Percentiles rank a stretch among this genome's conserved stretches.
phyloP scores from a whole-genome alignment of 2,113 vertebrate genomes.

The Sinocyclocheilus grahami region DNA sequence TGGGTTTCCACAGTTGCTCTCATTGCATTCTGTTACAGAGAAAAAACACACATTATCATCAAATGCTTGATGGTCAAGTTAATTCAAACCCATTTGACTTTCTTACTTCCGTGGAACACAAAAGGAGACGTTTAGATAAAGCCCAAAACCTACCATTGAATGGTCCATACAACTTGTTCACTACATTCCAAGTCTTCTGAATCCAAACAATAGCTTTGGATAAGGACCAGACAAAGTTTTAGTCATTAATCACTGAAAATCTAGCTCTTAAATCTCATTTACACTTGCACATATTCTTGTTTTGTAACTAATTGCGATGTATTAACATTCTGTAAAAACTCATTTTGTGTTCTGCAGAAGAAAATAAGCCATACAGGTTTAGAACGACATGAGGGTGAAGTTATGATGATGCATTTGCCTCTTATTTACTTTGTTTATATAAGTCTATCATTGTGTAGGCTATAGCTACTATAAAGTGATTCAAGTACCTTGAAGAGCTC shows the following conservation, averaged over 20 bases:
- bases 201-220: background rate
- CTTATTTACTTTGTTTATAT: background rate
- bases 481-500: conserved; percentile 94
- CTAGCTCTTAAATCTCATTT: background rate
- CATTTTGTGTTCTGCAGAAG: background rate
- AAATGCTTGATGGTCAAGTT: background rate
- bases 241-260: background rate
- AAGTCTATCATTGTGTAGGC: background rate
- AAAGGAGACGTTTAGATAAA: background rate
- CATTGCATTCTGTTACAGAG: conserved; percentile 89
- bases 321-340: background rate
- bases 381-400: background rate
- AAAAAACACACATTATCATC: background rate
- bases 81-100: background rate
- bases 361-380: background rate
- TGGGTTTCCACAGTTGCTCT: conserved; percentile 95
- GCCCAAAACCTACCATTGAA: background rate
- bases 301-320: background rate
- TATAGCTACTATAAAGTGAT: background rate
- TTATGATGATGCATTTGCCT: background rate
- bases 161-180: background rate
- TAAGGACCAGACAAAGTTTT: background rate
- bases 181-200: background rate
- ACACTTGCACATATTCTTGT: background rate
- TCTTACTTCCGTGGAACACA: background rate